These are phyloP conservation scores for Parotocinclus haroldoi DNA, from an alignment of 2,797 vertebrate species.

Conservation along the genomic window DNA sequence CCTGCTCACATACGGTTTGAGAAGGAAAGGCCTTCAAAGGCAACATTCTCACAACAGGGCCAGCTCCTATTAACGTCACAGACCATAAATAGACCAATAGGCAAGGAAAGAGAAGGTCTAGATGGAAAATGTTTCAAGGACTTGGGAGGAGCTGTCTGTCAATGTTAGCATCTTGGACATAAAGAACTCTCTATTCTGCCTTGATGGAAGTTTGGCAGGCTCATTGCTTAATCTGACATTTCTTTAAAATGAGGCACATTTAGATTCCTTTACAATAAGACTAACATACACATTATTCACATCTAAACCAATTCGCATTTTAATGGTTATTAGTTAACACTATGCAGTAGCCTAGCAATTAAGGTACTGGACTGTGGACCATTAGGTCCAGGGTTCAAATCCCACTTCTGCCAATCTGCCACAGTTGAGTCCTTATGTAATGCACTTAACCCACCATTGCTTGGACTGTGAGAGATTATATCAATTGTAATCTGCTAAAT, in stretches of 20 bases:
- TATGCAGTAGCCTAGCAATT: no score
- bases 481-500: no score
- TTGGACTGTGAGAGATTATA: no score
- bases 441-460: no score
- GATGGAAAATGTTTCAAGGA: constrained; percentile 22
- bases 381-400: no score
- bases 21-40: constrained; percentile 15
- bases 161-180: constrained; percentile 24
- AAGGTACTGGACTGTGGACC: no score
- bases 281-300: constrained; percentile 6
- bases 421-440: no score
- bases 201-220: constrained; percentile 15
- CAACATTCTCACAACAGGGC: constrained; percentile 10
- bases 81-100: constrained; percentile 23
- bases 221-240: constrained; percentile 32
- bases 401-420: no score
- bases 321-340: no score
- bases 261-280: constrained; percentile 23
- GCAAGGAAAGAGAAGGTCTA: constrained; percentile 16
- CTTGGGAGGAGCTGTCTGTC: constrained; percentile 34
- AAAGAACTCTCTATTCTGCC: constrained; percentile 41
- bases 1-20: constrained; percentile 24
- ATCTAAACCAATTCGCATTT: no score
- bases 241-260: constrained; percentile 33
- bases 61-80: constrained; percentile 19